Base-by-base conservation (phyloP, 2,888 invertebrate genomes). In the Colletes collaris region DNA sequence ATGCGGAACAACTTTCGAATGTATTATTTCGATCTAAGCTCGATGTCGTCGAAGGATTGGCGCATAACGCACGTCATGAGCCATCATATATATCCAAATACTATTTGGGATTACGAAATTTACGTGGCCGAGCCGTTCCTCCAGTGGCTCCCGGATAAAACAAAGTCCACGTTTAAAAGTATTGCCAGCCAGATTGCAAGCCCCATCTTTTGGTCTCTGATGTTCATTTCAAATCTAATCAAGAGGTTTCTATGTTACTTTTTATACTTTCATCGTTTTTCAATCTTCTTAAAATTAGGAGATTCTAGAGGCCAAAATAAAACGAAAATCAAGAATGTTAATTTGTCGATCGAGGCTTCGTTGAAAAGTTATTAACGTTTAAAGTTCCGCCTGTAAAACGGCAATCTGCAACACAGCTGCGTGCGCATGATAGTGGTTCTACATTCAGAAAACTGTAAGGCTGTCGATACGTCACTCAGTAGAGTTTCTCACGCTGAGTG, bases 61-160 rank as follows among this genome's bases (percentile, higher is more conserved):
- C 94, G 97, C 77, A 95, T 97, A 53, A 95, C 95, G 0, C 97
- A 97, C 88, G 95, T 94, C 0, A 90, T 97, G 56, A 97, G 97
- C 50, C 97, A 97, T 91, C 97, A 97, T 89, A 93, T 96, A 8
- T 97, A 95, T 89, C 95, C 97, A 0, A 97, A 97, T 90, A 96
- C 97, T 0, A 92, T 96, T 4, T 94, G 95, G 92, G 97, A 97
- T 92, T 93, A 96, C 79, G 97, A 97, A 91, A 93, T 97, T 13
- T 95, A 95, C 65, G 93, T 94, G 67, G 93, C 95, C 50, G 96
- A 97, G 89, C 97, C 97, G 0, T 89, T 96, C 52, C 90, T 96
- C 0, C 94, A 95, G 62, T 97, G 95, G 94, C 91, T 96, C 66
- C 96, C 97, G 0, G 84, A 85, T 2, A 92, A 82, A 0, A 66